Base-by-base conservation (phyloP, 2,888 invertebrate species). In the Marasmarcha lunaedactyla region DNA sequence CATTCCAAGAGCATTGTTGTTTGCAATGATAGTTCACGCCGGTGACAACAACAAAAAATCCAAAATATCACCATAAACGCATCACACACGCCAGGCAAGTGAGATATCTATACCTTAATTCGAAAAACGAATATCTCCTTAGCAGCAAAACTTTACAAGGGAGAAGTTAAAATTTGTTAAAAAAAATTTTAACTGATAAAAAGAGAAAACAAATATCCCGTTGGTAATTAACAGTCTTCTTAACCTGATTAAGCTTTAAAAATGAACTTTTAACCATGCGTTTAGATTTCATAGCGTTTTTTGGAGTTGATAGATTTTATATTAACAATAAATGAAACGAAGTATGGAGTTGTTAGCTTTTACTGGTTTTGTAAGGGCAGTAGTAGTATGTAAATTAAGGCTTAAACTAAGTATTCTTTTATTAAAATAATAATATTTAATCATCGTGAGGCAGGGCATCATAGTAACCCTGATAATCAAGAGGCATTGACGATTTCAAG, bases 401-500 rank as follows among this genome's bases (percentile, higher is more conserved):
- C n/a, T n/a, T n/a, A n/a, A n/a, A n/a, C n/a, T n/a, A n/a, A 25
- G 9, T 25, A 25, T 6, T 6, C 5, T 6, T 25, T 9, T 9
- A 25, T 6, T 6, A 25, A 25, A 25, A 25, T 25, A 25, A 25
- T 9, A 6, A 6, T 25, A 25, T 25, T 25, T 9, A 25, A 9
- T 25, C 25, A 6, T 25, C 25, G 9, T 38, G 37, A 34, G 34
- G 41, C 6, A 41, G 34, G 13, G 37, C 36, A 11, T 41, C 41
- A 14, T 42, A 42, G 15, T 36, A 42, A 7, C 2, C 25, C 14
- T 39, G 38, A 15, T 39, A 39, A 33, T 42, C 42, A 20, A 13
- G 13, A 25, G 35, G 39, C 39, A 42, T 36, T 13, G 39, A 36
- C n/a, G 14, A 14, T 25, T 42, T 42, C 36, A 42, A 14, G 11